A percentile compares a stretch with the other conserved stretches of the same genome.
Conservation (phyloP, 1,140 invertebrate species). For the Euwallacea fornicatus region DNA sequence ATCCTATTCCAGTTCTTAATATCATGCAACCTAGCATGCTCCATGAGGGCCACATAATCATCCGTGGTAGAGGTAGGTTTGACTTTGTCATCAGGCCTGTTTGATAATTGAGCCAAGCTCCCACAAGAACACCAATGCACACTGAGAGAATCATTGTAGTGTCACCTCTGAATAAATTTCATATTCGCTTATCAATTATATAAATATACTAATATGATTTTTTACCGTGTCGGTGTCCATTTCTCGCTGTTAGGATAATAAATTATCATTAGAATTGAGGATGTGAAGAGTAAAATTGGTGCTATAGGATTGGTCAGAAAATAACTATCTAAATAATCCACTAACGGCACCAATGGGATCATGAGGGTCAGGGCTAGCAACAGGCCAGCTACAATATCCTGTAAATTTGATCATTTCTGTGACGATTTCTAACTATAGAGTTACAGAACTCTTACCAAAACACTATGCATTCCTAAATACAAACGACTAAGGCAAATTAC, state of each 20-base stretch:
- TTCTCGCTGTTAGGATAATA: conserved; percentile 74
- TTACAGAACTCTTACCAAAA: conserved; percentile 64
- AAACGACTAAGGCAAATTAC: conserved; percentile 82
- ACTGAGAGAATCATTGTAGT: conserved; percentile 82
- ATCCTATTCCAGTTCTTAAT: conserved; percentile 73
- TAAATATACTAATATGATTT: too few relatives aligned
- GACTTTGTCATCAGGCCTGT: conserved; percentile 66
- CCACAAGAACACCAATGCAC: conserved; percentile 74
- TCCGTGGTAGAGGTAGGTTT: conserved; percentile 64
- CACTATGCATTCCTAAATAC: conserved; percentile 91
- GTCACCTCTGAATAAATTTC: conserved; percentile 68
- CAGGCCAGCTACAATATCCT: conserved; percentile 79
- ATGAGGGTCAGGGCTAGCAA: conserved; percentile 68
- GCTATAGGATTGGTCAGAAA: conserved; percentile 69
- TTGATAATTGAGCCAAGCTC: conserved; percentile 84
- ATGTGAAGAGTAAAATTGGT: conserved; percentile 64
- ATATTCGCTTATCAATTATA: neutral
- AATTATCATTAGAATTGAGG: conserved; percentile 68
- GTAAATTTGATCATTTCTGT: conserved; percentile 45
- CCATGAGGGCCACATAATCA: conserved; percentile 76
- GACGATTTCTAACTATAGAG: neutral
- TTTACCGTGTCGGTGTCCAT: conserved; percentile 81
- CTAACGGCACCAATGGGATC: conserved; percentile 70
- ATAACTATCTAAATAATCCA: conserved; percentile 73
- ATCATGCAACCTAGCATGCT: conserved; percentile 66